Evolutionary conservation across 92 coral and sea anemone species (phyloP).

Genomic region (Palythoa grandis): DNA sequence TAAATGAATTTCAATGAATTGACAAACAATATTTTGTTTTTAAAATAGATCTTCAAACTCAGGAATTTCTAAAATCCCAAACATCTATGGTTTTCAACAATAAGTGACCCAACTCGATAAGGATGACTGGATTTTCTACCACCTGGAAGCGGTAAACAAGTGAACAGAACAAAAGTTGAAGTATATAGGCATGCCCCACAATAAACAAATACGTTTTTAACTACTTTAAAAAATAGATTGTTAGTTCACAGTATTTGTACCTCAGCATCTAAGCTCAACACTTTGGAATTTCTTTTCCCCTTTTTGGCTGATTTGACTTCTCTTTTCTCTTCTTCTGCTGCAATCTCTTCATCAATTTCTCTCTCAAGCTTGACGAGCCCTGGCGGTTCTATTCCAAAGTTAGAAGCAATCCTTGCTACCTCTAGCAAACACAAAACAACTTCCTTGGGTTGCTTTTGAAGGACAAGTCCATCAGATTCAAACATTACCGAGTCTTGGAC

Average conservation of each 20-base stretch:
- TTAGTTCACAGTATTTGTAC: conserved; percentile 43
- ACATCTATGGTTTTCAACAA: too few relatives aligned
- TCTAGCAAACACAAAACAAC: conserved; percentile 89
- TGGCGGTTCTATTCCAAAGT: conserved; percentile 95
- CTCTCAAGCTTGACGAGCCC: conserved; percentile 86
- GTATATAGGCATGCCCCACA: too few relatives aligned
- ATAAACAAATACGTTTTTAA: too few relatives aligned
- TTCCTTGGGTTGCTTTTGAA: conserved; percentile 93
- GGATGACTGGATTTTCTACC: too few relatives aligned
- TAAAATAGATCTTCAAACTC: too few relatives aligned
- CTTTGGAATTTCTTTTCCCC: conserved; percentile 68
- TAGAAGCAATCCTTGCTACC: conserved; percentile 89
- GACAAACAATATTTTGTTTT: too few relatives aligned
- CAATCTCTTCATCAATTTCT: conserved; percentile 97
- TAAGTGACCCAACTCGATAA: too few relatives aligned
- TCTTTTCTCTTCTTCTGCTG: conserved; percentile 68
- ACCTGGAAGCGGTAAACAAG: too few relatives aligned
- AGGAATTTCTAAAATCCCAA: too few relatives aligned
- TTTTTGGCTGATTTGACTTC: conserved; percentile 57
- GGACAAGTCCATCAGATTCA: conserved; percentile 95
- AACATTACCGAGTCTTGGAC: conserved; percentile 92
- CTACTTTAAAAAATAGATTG: not conserved
- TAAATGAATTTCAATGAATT: too few relatives aligned
- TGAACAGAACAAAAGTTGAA: too few relatives aligned
- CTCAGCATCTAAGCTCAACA: conserved; percentile 80